These are phyloP conservation scores for Schizothorax lantsangensis DNA, from an alignment of 2,797 vertebrate genomes.

Conservation along the genomic window DNA sequence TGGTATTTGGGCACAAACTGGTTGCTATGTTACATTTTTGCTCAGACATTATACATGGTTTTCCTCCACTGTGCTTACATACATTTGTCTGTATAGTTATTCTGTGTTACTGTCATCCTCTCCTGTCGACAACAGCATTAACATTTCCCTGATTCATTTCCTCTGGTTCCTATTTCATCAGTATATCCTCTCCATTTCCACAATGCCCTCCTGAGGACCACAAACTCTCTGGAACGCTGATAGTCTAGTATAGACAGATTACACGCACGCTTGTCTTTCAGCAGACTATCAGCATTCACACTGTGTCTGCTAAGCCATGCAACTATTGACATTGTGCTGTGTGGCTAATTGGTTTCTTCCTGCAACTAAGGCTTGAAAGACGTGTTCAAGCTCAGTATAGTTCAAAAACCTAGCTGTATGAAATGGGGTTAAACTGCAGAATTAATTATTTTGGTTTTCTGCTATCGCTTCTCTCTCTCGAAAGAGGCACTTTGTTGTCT, in stretches of 20 bases:
- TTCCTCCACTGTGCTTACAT: not conserved
- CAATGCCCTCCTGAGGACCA: not conserved
- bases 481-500: constrained; percentile 43
- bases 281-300: constrained; percentile 8
- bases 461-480: not conserved
- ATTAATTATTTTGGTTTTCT: not conserved
- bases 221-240: not conserved
- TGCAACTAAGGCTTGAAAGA: constrained; percentile 2
- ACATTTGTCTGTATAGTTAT: not conserved
- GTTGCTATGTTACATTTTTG: not conserved
- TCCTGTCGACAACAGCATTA: constrained; percentile 9
- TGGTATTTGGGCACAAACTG: not conserved
- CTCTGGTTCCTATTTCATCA: constrained; percentile 36
- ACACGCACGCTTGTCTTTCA: not conserved
- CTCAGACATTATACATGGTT: not conserved
- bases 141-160: constrained; percentile 28
- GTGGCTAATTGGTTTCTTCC: constrained; percentile 32
- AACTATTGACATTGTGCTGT: constrained; percentile 38
- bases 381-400: not conserved
- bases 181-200: constrained; percentile 33
- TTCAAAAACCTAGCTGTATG: constrained; percentile 24
- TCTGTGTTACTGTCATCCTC: constrained; percentile 1
- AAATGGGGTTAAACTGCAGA: not conserved
- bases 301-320: not conserved
- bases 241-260: constrained; percentile 19